Conservation (phyloP, 2,113 vertebrate species). For the Sphaerodactylus townsendi region DNA sequence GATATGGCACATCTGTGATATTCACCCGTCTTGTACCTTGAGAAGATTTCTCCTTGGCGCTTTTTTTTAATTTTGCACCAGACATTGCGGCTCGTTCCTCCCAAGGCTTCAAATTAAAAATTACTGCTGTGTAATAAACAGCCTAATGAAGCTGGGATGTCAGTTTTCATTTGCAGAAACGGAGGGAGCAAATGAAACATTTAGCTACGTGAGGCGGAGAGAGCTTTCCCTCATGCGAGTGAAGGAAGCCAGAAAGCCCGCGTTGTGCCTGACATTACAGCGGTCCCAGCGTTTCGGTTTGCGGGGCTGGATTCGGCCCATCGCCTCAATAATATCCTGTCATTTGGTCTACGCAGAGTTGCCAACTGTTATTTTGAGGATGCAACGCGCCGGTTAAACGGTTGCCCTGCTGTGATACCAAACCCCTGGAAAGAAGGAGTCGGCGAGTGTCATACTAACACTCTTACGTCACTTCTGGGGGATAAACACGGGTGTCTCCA, state of each 20-base stretch:
- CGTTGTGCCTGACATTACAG: neutral
- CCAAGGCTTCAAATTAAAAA: slow-evolving; percentile 39
- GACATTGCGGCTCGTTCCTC: slow-evolving; percentile 25
- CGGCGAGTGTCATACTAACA: too few relatives aligned
- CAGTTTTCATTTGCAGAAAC: slow-evolving; percentile 34
- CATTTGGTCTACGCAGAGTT: neutral
- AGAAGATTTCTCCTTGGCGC: slow-evolving; percentile 14
- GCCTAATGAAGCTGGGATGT: slow-evolving; percentile 35
- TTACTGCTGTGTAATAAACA: slow-evolving; percentile 36
- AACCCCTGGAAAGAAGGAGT: too few relatives aligned
- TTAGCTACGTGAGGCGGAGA: neutral
- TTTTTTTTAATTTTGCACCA: neutral
- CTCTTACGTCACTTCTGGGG: too few relatives aligned
- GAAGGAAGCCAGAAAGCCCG: slow-evolving; percentile 50
- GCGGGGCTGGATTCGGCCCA: neutral
- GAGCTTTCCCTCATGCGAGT: neutral
- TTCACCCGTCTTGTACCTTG: neutral
- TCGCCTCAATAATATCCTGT: too few relatives aligned
- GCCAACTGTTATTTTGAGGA: neutral
- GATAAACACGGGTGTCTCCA: neutral
- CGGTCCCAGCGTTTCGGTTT: neutral
- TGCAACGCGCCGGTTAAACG: neutral
- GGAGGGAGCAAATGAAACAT: neutral
- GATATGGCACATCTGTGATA: accelerated
- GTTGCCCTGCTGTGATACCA: too few relatives aligned